These are phyloP conservation scores for Ceratina japonica DNA, from an alignment of 1,140 invertebrate species.

Conservation along the genomic window DNA sequence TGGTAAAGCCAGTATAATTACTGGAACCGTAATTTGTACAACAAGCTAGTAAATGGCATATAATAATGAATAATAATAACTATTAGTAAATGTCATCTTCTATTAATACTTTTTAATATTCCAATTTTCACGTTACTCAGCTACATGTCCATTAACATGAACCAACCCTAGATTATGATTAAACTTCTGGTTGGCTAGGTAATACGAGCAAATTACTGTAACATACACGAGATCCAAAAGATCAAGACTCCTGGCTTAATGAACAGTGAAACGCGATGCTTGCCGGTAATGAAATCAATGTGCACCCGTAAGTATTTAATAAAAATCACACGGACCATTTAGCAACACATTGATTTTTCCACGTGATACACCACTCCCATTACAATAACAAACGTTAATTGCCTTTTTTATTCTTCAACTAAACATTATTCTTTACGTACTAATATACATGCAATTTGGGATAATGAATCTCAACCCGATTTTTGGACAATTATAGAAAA, in stretches of 20 bases:
- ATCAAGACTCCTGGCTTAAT: conserved; percentile 53
- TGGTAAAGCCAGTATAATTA: conserved; percentile 34
- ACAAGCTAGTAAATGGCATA: conserved; percentile 20
- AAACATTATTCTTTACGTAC: no score
- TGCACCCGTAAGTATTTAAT: not conserved
- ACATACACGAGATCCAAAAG: not conserved
- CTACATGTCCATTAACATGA: no score
- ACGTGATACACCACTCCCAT: not conserved
- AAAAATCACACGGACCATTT: conserved; percentile 44
- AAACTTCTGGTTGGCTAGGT: conserved; percentile 56
- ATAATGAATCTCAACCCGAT: no score
- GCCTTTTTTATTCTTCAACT: not conserved
- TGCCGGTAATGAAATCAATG: conserved; percentile 41
- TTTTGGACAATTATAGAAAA: no score
- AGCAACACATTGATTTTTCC: conserved; percentile 1
- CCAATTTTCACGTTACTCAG: conserved; percentile 4
- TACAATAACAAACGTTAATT: not conserved
- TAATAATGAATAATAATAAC: not conserved
- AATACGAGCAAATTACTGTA: not conserved
- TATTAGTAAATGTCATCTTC: no score
- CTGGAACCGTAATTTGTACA: conserved; percentile 36
- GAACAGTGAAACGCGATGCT: conserved; percentile 44
- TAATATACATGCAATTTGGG: no score
- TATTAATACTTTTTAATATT: conserved; percentile 4
- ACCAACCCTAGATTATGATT: conserved; percentile 47